Evolutionary conservation across 2,113 vertebrate genomes (phyloP).

Genomic region (Baryphthengus martii): DNA sequence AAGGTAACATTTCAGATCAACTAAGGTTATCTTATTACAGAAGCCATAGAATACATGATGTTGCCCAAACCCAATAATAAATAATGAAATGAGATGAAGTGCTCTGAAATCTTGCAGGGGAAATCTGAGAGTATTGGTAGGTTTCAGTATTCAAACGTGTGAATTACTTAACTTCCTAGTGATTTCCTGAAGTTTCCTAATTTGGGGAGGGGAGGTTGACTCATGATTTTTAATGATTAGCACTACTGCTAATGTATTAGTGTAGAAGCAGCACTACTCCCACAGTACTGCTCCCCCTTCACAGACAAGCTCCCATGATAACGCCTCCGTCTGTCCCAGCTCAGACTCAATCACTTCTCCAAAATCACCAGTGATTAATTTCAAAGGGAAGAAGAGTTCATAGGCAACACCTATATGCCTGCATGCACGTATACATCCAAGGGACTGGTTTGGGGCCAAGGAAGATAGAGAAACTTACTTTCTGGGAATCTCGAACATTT

Average conservation of each 20-base stretch:
- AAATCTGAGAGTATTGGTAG: not conserved
- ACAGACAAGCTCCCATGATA: fast-evolving
- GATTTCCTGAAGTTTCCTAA: not conserved
- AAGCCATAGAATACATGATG: not conserved
- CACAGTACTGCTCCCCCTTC: not conserved
- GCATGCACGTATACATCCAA: fast-evolving
- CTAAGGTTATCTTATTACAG: not conserved
- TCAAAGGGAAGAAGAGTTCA: not conserved
- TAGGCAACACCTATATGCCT: not conserved
- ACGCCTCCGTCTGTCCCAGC: fast-evolving
- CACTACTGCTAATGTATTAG: not conserved
- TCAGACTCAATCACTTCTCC: not conserved
- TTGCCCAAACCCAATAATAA: not conserved
- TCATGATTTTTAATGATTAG: not conserved
- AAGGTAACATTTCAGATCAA: not conserved
- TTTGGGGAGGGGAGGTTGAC: not conserved
- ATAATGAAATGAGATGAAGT: fast-evolving
- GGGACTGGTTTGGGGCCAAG: too few species aligned
- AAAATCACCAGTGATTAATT: not conserved
- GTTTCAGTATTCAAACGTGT: not conserved
- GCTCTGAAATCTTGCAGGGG: not conserved
- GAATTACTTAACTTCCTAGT: not conserved
- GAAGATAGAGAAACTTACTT: not conserved
- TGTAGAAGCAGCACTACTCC: not conserved
- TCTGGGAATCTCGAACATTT: not conserved